Percentiles rank a stretch among this genome's conserved stretches.
Conservation (phyloP, 2,113 vertebrate species). For the Columbina picui region DNA sequence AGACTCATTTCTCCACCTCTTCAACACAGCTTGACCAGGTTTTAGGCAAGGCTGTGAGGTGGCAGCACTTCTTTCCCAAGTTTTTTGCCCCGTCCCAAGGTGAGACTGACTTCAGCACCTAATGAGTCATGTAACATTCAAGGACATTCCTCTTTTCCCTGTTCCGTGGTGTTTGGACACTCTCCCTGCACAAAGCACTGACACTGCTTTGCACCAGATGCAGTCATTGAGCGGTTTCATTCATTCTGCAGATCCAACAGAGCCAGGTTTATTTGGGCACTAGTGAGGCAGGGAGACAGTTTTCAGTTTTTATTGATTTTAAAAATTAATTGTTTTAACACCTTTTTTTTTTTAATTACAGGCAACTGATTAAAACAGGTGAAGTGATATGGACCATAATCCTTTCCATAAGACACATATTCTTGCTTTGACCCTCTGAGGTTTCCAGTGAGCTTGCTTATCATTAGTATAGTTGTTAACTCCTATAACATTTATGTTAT, state of each 20-base stretch:
- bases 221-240: neutral
- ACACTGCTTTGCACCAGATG: neutral
- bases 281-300: neutral
- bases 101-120: neutral
- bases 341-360: neutral
- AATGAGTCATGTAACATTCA: neutral
- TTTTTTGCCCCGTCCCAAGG: neutral
- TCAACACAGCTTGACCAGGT: neutral
- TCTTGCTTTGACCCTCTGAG: neutral
- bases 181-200: neutral
- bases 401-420: accelerated
- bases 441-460: neutral
- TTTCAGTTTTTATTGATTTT: neutral
- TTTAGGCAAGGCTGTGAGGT: neutral
- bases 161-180: neutral
- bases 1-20: neutral
- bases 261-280: neutral
- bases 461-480: neutral
- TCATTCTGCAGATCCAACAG: neutral
- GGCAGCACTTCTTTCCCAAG: neutral
- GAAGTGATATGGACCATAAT: neutral
- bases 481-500: neutral
- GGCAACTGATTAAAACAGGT: neutral
- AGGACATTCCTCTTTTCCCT: neutral
- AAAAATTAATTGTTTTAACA: neutral